A percentile compares a stretch with the other conserved stretches of the same genome.
phyloP scores from a whole-genome alignment of 2,113 vertebrate genomes.

The Tetrax tetrax region DNA sequence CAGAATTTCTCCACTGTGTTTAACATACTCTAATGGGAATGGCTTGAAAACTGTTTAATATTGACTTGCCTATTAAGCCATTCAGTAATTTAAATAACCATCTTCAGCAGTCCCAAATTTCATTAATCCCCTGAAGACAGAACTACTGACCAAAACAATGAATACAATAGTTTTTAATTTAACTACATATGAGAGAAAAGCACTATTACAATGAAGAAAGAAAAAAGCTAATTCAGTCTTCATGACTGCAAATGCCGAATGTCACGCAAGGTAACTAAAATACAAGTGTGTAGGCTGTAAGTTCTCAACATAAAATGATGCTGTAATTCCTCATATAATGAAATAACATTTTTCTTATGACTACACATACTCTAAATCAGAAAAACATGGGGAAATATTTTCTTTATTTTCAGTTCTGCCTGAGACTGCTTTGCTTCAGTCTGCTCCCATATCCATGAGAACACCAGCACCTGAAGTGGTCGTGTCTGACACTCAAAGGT shows the following conservation, averaged over 20 bases:
- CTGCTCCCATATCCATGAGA: background rate
- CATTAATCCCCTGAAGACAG: background rate
- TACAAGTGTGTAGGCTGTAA: background rate
- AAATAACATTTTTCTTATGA: background rate
- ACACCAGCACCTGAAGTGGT: background rate
- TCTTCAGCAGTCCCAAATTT: background rate
- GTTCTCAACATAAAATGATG: background rate
- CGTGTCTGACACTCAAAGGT: background rate
- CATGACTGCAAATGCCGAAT: background rate
- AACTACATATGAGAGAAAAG: background rate
- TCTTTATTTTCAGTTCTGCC: background rate
- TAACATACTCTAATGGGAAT: background rate
- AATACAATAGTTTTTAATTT: background rate
- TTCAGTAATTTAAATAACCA: background rate
- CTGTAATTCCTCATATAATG: background rate
- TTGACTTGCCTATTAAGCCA: background rate
- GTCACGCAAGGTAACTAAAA: background rate
- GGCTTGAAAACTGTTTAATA: background rate
- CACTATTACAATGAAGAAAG: background rate
- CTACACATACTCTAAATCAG: background rate
- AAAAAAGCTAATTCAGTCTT: background rate
- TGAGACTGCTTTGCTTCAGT: background rate
- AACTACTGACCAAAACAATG: background rate
- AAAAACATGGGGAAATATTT: background rate
- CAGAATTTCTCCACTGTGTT: background rate